Conservation (phyloP, 2,888 invertebrate species). For the Amorpha juglandis region DNA sequence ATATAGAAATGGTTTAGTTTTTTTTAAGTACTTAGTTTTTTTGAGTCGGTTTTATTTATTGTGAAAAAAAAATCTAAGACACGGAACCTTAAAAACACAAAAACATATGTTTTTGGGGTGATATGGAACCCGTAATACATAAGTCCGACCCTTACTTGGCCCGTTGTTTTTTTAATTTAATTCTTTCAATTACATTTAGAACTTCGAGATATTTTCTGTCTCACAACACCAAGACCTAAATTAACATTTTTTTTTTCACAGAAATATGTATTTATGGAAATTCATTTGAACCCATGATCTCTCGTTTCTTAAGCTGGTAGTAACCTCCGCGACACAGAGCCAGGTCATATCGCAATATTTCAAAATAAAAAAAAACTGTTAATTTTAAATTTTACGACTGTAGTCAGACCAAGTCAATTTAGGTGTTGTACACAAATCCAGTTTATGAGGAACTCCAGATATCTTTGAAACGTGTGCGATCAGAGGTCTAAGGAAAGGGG, state of each 20-base stretch:
- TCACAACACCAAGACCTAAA: neutral
- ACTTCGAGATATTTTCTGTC: no score
- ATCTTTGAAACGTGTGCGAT: neutral
- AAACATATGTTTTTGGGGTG: no score
- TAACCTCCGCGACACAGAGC: neutral
- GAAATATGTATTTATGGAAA: neutral
- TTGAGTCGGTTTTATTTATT: no score
- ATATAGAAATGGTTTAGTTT: no score
- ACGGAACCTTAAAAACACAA: no score
- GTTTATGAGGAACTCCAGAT: neutral
- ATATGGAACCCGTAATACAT: no score
- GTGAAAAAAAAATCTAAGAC: no score
- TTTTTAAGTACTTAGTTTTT: no score
- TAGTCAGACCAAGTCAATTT: neutral
- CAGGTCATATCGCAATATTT: constrained; percentile 11
- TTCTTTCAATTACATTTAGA: no score
- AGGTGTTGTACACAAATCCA: neutral
- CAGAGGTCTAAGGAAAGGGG: neutral
- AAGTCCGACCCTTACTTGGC: no score
- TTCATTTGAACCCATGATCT: neutral
- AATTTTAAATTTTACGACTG: constrained; percentile 7
- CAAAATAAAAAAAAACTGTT: no score
- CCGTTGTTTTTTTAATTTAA: no score
- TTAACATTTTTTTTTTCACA: neutral
- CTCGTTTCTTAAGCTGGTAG: neutral